phyloP scores from a whole-genome alignment of 2,888 invertebrate genomes.

The Molorchus minor region DNA sequence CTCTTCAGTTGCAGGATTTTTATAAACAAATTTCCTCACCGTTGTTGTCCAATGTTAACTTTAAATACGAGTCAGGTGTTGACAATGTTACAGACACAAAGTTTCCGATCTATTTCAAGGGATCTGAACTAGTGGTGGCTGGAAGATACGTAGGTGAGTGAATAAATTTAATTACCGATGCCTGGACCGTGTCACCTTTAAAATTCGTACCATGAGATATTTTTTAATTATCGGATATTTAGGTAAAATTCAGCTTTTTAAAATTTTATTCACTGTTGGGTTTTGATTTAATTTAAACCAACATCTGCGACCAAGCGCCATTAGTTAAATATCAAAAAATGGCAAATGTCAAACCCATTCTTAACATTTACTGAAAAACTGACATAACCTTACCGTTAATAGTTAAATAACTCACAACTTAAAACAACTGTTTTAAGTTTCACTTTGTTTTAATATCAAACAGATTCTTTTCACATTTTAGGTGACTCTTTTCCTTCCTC shows the following conservation, averaged over 20 bases:
- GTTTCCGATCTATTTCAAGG: slow-evolving; percentile 70
- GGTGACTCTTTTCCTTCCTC: slow-evolving; percentile 28
- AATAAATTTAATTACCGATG: background rate
- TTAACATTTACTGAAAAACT: background rate
- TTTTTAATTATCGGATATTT: background rate
- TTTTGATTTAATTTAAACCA: no score
- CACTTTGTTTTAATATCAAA: background rate
- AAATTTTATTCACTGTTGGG: background rate
- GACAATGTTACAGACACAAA: slow-evolving; percentile 64
- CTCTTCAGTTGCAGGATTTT: slow-evolving; percentile 72
- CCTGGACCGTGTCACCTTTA: background rate
- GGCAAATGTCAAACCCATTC: background rate
- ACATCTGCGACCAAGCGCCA: no score
- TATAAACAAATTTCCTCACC: slow-evolving; percentile 76
- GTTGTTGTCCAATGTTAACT: slow-evolving; percentile 70
- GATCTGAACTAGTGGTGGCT: slow-evolving; percentile 71
- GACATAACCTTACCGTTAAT: no score
- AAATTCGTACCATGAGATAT: background rate
- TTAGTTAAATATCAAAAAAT: no score
- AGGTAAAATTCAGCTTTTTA: background rate
- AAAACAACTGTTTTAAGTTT: background rate
- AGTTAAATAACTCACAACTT: no score
- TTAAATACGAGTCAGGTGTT: slow-evolving; percentile 70
- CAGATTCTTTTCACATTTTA: background rate
- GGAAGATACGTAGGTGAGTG: slow-evolving; percentile 58